Evolutionary conservation across 2,113 vertebrate genomes (phyloP).

Genomic region (Carassius gibelio): DNA sequence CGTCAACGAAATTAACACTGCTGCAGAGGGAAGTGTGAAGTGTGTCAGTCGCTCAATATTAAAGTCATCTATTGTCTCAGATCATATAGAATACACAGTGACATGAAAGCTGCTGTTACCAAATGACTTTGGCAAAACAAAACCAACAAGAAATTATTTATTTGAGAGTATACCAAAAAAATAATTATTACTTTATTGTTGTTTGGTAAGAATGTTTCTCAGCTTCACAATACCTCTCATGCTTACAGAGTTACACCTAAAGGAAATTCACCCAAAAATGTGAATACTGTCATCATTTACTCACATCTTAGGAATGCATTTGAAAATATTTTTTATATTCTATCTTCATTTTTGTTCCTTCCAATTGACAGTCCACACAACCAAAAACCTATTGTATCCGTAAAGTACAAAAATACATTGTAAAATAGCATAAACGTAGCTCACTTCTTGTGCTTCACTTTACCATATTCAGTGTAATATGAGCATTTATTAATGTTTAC

Average conservation of each 20-base stretch:
- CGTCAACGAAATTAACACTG: too few species aligned
- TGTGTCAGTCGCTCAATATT: not conserved
- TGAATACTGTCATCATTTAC: not conserved
- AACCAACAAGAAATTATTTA: not conserved
- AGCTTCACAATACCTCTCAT: not conserved
- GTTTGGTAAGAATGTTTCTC: not conserved
- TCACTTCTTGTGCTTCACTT: not conserved
- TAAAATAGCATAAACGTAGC: not conserved
- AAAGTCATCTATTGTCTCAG: not conserved
- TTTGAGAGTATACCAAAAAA: too few species aligned
- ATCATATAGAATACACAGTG: not conserved
- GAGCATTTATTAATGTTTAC: not conserved
- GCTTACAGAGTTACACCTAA: not conserved
- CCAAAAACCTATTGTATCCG: not conserved
- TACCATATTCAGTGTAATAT: not conserved
- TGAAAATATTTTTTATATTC: not conserved
- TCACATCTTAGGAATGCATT: not conserved
- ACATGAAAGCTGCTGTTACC: not conserved
- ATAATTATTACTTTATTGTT: not conserved
- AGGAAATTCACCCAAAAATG: not conserved
- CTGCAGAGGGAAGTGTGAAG: not conserved
- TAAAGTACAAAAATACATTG: not conserved
- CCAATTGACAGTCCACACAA: not conserved
- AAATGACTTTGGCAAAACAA: not conserved
- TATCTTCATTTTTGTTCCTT: not conserved